phyloP scores from a whole-genome alignment of 2,113 vertebrate species.

The Brachyhypopomus gauderio region DNA sequence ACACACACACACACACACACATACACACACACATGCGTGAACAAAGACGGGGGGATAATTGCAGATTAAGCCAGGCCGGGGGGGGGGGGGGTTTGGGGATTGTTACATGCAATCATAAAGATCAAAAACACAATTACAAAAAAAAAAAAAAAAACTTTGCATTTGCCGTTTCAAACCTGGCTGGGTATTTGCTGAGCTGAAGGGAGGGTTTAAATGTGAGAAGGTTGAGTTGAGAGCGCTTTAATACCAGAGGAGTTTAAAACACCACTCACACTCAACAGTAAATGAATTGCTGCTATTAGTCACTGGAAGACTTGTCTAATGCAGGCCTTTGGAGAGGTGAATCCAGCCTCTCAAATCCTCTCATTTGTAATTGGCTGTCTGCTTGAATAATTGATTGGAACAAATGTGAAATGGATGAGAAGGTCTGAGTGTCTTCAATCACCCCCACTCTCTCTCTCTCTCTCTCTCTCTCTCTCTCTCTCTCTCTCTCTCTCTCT shows the following conservation, averaged over 20 bases:
- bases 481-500: too few relatives aligned
- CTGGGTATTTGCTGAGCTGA: conserved; percentile 39
- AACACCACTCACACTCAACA: conserved; percentile 73
- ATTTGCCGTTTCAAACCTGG: conserved; percentile 66
- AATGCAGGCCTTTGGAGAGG: conserved; percentile 77
- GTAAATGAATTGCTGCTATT: conserved; percentile 80
- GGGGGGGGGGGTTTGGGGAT: conserved; percentile 59
- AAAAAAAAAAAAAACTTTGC: conserved; percentile 22
- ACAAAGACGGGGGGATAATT: conserved; percentile 71
- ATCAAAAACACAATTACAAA: conserved; percentile 79
- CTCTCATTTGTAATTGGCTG: conserved; percentile 81
- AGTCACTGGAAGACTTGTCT: conserved; percentile 74
- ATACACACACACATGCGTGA: too few relatives aligned
- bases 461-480: neutral
- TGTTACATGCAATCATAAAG: conserved; percentile 70
- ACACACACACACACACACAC: too few relatives aligned
- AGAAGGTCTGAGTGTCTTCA: conserved; percentile 80
- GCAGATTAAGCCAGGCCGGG: conserved; percentile 69
- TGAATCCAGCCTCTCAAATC: conserved; percentile 76
- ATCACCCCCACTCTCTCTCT: conserved; percentile 65
- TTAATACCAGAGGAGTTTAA: conserved; percentile 69
- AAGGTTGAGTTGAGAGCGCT: conserved; percentile 59
- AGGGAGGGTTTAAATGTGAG: conserved; percentile 66
- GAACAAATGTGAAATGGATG: conserved; percentile 83
- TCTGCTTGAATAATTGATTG: conserved; percentile 84